Base-by-base conservation (phyloP, 2,888 invertebrate genomes). In the Drosophila kambysellisi region DNA sequence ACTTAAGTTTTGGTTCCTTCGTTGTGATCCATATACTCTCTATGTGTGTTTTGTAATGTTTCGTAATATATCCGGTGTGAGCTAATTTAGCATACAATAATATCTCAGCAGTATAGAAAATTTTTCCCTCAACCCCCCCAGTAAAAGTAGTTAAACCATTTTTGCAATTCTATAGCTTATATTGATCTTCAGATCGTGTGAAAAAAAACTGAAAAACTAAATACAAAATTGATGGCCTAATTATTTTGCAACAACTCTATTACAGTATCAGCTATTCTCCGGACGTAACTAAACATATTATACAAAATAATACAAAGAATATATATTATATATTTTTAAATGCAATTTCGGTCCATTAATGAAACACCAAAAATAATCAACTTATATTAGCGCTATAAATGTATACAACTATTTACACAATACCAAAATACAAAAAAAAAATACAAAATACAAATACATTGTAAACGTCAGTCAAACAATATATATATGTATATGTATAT, bases 191-290 rank as follows among this genome's bases (percentile, higher is more conserved):
- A 71, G 74, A 77, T 79, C 80, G 68, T 71, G 65, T 72, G 43
- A 64, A 70, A 66, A 70, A 67, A 41, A 25, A 25, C 20, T 25
- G 1, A 25, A 25, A 69, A 62, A 68, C 53, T 48, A 62, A 76
- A 39, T 61, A 67, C 53, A 15, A 80, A 77, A 89, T 84, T 84
- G 71, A 88, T 89, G 79, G 88, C 80, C 75, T 91, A 90, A 84
- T 88, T 86, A 89, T 88, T 89, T 85, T 86, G 87, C 82, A 89
- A 84, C 76, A 94, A 94, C 94, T 88, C 88, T 92, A 94, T 95
- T 95, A 92, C 95, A 95, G 95, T 94, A 94, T 93, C 95, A 95
- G 94, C 95, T 95, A 94, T 95, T 95, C 94, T 94, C 95, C 94
- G 95, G 95, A 94, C 94, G 95, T 94, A 94, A 94, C 92, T 95